A percentile compares a stretch with the other conserved stretches of the same genome.
phyloP scores from a whole-genome alignment of 2,888 invertebrate genomes.

The Mythimna vitellina region DNA sequence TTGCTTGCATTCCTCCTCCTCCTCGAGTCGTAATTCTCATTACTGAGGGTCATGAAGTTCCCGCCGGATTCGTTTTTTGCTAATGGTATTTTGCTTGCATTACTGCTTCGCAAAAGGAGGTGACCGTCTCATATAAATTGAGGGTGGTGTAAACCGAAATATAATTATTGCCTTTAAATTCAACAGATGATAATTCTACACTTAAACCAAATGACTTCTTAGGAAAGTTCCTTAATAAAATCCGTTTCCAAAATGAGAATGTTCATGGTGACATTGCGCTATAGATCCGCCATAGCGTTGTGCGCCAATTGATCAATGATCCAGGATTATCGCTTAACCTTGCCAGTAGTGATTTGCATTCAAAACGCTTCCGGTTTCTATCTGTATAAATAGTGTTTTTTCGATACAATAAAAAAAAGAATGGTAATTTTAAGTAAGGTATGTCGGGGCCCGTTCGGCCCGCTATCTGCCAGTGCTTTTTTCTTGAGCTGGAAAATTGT shows the following conservation, averaged over 20 bases:
- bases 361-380: slow-evolving; percentile 10
- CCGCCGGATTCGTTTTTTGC: too few species aligned
- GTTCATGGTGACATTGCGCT: slow-evolving; percentile 38
- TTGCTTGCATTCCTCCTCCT: too few species aligned
- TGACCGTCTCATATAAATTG: background rate
- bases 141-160: background rate
- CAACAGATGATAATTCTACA: background rate
- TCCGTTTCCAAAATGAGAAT: slow-evolving; percentile 34
- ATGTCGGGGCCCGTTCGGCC: background rate
- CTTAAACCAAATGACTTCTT: slow-evolving; percentile 6
- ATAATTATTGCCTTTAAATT: background rate
- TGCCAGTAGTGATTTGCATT: slow-evolving; percentile 31
- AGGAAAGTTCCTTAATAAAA: background rate
- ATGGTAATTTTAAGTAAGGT: background rate
- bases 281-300: slow-evolving; percentile 28
- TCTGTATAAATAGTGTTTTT: background rate
- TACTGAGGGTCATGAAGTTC: too few species aligned
- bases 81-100: too few species aligned
- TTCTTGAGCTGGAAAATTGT: too few species aligned
- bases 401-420: background rate
- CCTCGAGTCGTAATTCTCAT: too few species aligned
- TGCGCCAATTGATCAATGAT: slow-evolving; percentile 21
- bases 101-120: too few species aligned
- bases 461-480: too few species aligned
- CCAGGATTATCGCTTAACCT: slow-evolving; percentile 42